Conservation (phyloP, 2,888 invertebrate genomes). For the Myathropa florea region DNA sequence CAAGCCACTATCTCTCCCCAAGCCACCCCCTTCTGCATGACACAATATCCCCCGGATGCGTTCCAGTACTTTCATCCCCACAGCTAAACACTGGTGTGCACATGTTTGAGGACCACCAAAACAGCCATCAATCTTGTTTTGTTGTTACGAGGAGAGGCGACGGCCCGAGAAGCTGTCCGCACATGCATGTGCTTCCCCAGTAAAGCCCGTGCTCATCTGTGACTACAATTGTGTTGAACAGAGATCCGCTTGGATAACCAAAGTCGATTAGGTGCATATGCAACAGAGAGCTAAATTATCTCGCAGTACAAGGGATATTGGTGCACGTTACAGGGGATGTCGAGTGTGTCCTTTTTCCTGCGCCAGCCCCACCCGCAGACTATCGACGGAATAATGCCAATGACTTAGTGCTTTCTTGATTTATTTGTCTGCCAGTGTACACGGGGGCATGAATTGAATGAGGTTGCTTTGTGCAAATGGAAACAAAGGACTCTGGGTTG, state of each 20-base stretch:
- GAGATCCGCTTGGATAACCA: background rate
- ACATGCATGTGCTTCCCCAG: background rate
- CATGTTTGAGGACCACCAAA: background rate
- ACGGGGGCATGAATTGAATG: background rate
- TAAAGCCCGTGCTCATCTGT: background rate
- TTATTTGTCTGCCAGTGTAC: constrained; percentile 25
- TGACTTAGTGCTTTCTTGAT: constrained; percentile 33
- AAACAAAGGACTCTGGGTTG: background rate
- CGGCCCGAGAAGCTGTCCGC: background rate
- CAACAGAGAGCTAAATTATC: constrained; percentile 22
- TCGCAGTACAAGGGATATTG: constrained; percentile 11
- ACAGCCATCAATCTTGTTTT: constrained; percentile 39
- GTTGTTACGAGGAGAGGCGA: background rate
- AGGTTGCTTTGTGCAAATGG: background rate
- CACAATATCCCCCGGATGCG: constrained; percentile 3
- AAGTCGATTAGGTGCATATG: constrained; percentile 38
- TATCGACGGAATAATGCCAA: constrained; percentile 34
- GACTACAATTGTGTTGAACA: background rate
- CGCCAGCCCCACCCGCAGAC: background rate
- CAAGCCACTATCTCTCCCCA: background rate
- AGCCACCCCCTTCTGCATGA: background rate
- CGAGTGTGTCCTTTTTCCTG: background rate
- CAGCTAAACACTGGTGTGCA: background rate
- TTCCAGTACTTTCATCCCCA: background rate
- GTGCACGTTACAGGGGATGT: background rate